Evolutionary conservation across 2,888 invertebrate species (phyloP).

Genomic region (Dyspetes luteomarginatus): DNA sequence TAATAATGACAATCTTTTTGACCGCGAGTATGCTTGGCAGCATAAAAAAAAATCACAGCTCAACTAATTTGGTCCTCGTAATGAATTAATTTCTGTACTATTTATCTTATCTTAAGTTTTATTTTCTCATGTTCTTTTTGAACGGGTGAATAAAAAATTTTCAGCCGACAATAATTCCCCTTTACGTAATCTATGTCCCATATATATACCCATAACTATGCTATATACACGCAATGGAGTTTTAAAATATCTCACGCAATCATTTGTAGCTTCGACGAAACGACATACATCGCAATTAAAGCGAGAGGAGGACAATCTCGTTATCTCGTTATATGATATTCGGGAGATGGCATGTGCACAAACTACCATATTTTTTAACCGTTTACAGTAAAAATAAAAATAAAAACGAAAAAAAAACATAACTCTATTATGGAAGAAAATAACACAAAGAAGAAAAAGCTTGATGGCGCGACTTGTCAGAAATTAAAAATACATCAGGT

Average conservation of each 20-base stretch:
- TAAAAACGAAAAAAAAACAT: not conserved
- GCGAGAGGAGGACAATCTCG: slow-evolving; percentile 29
- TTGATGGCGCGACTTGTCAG: too few relatives aligned
- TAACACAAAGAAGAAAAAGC: too few relatives aligned
- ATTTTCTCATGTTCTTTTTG: not conserved
- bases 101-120: too few relatives aligned
- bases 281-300: slow-evolving; percentile 31
- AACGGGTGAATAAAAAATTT: not conserved
- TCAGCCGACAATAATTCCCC: not conserved
- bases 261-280: slow-evolving; percentile 30
- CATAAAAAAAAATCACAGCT: too few relatives aligned
- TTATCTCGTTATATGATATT: slow-evolving; percentile 37
- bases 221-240: not conserved
- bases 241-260: slow-evolving; percentile 41
- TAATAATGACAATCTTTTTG: too few relatives aligned
- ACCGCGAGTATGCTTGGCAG: too few relatives aligned
- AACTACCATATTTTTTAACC: not conserved
- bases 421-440: too few relatives aligned
- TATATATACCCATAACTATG: not conserved
- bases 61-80: too few relatives aligned
- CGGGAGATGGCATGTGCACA: slow-evolving; percentile 11
- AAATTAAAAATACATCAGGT: too few relatives aligned
- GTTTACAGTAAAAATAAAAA: not conserved
- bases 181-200: not conserved
- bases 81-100: too few relatives aligned